Evolutionary conservation across 1,140 invertebrate species (phyloP).

Genomic region (Heliothis subflexa): DNA sequence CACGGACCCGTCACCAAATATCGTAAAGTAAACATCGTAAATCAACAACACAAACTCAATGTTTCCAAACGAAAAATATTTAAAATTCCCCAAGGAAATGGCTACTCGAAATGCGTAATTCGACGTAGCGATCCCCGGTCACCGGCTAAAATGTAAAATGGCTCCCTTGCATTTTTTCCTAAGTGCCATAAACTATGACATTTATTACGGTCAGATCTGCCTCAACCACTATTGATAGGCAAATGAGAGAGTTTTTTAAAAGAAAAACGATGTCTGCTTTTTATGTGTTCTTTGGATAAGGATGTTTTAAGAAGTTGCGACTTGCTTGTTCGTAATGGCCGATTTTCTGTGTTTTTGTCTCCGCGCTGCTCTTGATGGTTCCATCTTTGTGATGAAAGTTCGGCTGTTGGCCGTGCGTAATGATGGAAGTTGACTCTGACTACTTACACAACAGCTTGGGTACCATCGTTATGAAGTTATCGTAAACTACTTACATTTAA

Average conservation of each 20-base stretch:
- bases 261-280: conserved; percentile 86
- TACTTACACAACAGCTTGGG: conserved; percentile 13
- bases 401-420: not conserved
- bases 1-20: conserved; percentile 6
- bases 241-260: conserved; percentile 86
- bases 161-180: conserved; percentile 85
- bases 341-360: conserved; percentile 57
- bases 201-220: conserved; percentile 86
- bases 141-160: conserved; percentile 83
- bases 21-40: conserved; percentile 46
- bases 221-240: conserved; percentile 86
- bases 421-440: conserved; percentile 27
- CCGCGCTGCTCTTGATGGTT: conserved; percentile 43
- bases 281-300: conserved; percentile 85
- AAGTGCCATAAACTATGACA: conserved; percentile 85
- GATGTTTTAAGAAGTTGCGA: conserved; percentile 78
- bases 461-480: not conserved
- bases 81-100: conserved; percentile 75
- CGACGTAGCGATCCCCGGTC: conserved; percentile 77
- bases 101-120: conserved; percentile 78
- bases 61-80: conserved; percentile 60
- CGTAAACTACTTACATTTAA: not conserved
- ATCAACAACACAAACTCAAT: conserved; percentile 46
- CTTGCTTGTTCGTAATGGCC: conserved; percentile 68
- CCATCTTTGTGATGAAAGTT: conserved; percentile 26